phyloP scores from a whole-genome alignment of 2,888 invertebrate species.

The Tachina grossa region DNA sequence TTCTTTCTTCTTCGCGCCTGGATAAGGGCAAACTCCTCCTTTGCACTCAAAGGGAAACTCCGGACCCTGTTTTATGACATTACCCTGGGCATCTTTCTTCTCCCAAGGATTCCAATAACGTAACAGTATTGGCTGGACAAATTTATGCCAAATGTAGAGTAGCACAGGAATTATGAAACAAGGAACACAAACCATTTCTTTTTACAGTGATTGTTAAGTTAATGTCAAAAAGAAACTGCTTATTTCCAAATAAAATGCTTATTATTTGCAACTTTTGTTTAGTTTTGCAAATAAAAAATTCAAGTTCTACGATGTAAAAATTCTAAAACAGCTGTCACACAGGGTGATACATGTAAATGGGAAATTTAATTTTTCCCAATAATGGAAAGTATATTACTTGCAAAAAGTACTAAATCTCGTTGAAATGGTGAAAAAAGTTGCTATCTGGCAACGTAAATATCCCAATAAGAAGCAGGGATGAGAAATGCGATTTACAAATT shows the following conservation, averaged over 20 bases:
- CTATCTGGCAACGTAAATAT: background rate
- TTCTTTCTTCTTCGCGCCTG: slow-evolving; percentile 73
- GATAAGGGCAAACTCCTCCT: slow-evolving; percentile 84
- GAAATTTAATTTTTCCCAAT: background rate
- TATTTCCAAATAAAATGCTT: background rate
- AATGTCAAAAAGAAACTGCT: background rate
- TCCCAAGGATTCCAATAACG: slow-evolving; percentile 93
- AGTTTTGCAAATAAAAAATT: background rate
- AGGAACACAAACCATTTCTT: slow-evolving; percentile 91
- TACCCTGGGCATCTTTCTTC: slow-evolving; percentile 86
- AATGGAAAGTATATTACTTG: background rate
- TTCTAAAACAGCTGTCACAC: slow-evolving; percentile 29
- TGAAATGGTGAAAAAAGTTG: background rate
- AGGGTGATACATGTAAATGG: background rate
- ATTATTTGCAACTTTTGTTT: no score
- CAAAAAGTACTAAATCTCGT: no score
- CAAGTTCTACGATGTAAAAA: background rate
- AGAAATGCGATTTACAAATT: no score
- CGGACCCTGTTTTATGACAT: slow-evolving; percentile 83
- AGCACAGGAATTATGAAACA: slow-evolving; percentile 93
- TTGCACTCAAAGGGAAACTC: slow-evolving; percentile 86
- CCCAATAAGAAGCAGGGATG: background rate
- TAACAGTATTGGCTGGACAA: slow-evolving; percentile 91
- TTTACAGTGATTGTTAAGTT: slow-evolving; percentile 29
- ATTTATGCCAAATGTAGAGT: slow-evolving; percentile 92